Evolutionary conservation across 2,888 invertebrate species (phyloP), one percentile per base, ranked within the genome.

Genomic region (Apodemia zela): DNA sequence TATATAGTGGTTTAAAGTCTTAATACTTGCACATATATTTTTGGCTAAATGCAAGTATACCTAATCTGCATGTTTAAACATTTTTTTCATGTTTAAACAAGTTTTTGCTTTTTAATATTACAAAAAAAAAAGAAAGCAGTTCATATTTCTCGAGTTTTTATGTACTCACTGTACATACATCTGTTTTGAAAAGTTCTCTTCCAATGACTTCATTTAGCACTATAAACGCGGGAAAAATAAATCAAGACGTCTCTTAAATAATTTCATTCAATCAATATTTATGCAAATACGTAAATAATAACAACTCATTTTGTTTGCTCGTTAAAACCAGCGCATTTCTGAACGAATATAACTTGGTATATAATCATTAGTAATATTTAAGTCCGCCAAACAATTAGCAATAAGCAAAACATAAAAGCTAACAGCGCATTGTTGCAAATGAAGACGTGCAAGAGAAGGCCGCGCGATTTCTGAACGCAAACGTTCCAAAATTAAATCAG

Each of bases 401-500:
- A 82, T 85, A 82, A 85, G 69, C 68, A 72, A 63, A 61, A 67
- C 67, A 66, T 73, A 69, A 64, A 66, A 68, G 67, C 75, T 84
- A 77, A 84, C 78, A 72, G 71, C 68, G 73, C 66, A 84, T 86
- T 87, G 85, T 85, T 75, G 71, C 62, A 72, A 77, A 84, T 82
- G 76, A 81, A 81, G 82, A 80, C 71, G 76, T 25, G 54, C 54
- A 25, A 25, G 54, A 57, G 54, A 57, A 57, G 54, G 54, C 54
- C 54, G 54, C 54, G 7, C 25, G 29, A 57, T 78, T 57, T 62
- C 45, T 29, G 58, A 62, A 45, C 29, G 58, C 25, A 29, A 13
- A 45, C 29, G 58, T 62, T 58, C 45, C 29, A 62, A 58, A 42
- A 45, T 62, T 18, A 45, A 62, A 57, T 57, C 11, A 29, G 45